These are phyloP conservation scores for Epiblema foenella DNA, from an alignment of 2,888 invertebrate genomes.

Conservation along the genomic window DNA sequence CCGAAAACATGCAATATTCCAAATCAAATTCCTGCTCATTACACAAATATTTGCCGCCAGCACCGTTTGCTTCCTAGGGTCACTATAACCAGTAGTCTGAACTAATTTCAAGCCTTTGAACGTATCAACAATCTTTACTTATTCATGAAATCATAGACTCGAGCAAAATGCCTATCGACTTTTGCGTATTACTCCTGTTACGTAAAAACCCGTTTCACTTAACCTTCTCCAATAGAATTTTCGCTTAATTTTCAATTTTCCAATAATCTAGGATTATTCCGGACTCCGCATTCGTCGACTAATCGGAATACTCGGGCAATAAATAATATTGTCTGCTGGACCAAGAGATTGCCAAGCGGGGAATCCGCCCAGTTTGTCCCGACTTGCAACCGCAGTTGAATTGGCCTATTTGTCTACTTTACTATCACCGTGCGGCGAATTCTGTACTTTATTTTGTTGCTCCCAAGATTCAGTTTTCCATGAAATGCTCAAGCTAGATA, in stretches of 20 bases:
- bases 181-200: neutral
- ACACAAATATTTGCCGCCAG: too few species aligned
- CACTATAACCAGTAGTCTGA: too few species aligned
- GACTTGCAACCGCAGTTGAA: conserved; percentile 26
- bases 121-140: too few species aligned
- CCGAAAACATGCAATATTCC: too few species aligned
- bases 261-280: conserved; percentile 23
- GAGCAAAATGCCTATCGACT: neutral
- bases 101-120: too few species aligned
- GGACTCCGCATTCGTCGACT: conserved; percentile 4
- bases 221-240: neutral
- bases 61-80: too few species aligned
- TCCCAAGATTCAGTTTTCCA: neutral
- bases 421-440: neutral
- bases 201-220: neutral
- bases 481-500: neutral
- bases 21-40: too few species aligned
- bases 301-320: conserved; percentile 39
- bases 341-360: conserved; percentile 31
- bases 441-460: neutral
- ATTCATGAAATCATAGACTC: too few species aligned
- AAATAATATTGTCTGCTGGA: conserved; percentile 40
- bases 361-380: conserved; percentile 8
- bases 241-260: conserved; percentile 6
- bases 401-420: conserved; percentile 29